A percentile compares a stretch with the other conserved stretches of the same genome.
phyloP scores from a whole-genome alignment of 2,888 invertebrate genomes.

The Brenthis hecate region DNA sequence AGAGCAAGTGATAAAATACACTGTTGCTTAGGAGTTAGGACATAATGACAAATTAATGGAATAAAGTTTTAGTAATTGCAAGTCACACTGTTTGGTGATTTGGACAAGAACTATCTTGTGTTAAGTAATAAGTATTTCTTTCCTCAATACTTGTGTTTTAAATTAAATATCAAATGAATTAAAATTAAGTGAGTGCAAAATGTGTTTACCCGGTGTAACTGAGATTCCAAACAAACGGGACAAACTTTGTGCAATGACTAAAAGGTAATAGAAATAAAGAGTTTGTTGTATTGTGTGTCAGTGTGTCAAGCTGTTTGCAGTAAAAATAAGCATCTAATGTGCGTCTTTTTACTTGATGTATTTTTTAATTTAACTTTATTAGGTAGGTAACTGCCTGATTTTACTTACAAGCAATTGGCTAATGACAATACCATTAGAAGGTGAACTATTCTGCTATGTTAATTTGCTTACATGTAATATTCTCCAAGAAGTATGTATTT shows the following conservation, averaged over 20 bases:
- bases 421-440: background rate
- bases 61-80: constrained; percentile 53
- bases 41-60: constrained; percentile 72
- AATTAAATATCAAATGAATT: constrained; percentile 33
- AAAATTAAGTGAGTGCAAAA: constrained; percentile 43
- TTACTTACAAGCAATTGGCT: no score
- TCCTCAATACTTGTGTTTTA: constrained; percentile 15
- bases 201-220: constrained; percentile 60
- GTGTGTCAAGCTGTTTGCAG: no score
- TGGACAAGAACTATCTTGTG: constrained; percentile 50
- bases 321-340: no score
- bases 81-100: constrained; percentile 50
- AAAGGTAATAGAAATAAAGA: constrained; percentile 51
- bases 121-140: constrained; percentile 29
- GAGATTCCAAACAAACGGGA: constrained; percentile 39
- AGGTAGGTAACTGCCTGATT: no score
- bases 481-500: no score
- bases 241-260: constrained; percentile 55
- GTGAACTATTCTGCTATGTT: background rate
- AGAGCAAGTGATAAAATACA: constrained; percentile 60
- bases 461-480: no score
- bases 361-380: no score
- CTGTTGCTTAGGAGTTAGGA: constrained; percentile 41
- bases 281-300: constrained; percentile 1
- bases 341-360: no score